Percentiles rank a stretch among this genome's conserved stretches.
Conservation (phyloP, 2,797 vertebrate genomes). For the Bradypodion pumilum region DNA sequence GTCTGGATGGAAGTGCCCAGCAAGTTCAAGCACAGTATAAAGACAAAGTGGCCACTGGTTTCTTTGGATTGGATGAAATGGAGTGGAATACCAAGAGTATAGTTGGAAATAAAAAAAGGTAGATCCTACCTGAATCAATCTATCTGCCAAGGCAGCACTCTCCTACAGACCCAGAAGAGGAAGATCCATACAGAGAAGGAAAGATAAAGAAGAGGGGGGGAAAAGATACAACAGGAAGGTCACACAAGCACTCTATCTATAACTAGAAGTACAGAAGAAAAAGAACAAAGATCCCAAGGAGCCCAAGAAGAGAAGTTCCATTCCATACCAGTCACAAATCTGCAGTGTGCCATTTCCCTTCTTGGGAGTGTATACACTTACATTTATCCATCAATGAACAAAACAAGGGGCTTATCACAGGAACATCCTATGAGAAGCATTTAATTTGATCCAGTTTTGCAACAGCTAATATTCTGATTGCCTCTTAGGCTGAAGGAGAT, state of each 20-base stretch:
- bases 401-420: background rate
- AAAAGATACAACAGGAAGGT: conserved; percentile 69
- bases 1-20: background rate
- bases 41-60: background rate
- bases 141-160: conserved; percentile 97
- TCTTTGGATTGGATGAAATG: conserved; percentile 16
- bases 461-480: background rate
- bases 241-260: conserved; percentile 69
- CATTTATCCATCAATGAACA: background rate
- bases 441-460: background rate
- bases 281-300: conserved; percentile 31
- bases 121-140: conserved; percentile 95
- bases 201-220: conserved; percentile 57
- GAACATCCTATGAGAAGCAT: background rate
- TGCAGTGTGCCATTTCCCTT: background rate
- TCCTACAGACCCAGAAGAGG: conserved; percentile 82
- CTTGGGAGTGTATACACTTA: background rate
- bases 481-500: background rate
- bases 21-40: background rate
- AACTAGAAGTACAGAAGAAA: conserved; percentile 68
- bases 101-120: conserved; percentile 45
- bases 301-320: conserved; percentile 12
- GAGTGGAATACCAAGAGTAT: conserved; percentile 30
- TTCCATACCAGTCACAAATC: background rate
- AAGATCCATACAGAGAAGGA: conserved; percentile 69